Conservation (phyloP, 2,113 vertebrate species). For the Podilymbus podiceps region DNA sequence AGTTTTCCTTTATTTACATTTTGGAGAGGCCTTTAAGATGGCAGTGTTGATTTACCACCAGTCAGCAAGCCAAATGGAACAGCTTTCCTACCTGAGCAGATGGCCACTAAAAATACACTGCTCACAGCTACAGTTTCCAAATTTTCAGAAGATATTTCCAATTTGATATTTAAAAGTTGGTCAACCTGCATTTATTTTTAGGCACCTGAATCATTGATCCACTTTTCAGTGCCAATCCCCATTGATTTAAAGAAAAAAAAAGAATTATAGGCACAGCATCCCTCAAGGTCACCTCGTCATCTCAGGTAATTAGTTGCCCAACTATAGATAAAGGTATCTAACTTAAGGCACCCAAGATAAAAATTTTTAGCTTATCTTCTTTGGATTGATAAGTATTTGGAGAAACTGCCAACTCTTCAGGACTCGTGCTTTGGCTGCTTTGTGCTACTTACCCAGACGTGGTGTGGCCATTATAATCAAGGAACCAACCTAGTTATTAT, state of each 20-base stretch:
- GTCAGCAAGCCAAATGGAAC: background rate
- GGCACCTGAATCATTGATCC: background rate
- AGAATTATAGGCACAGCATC: background rate
- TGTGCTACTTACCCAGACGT: background rate
- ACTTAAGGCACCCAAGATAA: background rate
- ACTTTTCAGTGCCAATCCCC: background rate
- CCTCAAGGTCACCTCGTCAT: background rate
- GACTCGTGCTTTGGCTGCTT: background rate
- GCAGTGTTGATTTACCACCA: background rate
- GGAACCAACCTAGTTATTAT: background rate
- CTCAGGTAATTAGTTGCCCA: background rate
- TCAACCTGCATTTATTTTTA: background rate
- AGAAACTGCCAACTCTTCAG: background rate
- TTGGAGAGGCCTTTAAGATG: background rate
- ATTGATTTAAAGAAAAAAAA: background rate
- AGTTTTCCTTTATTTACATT: conserved; percentile 11
- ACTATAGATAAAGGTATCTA: background rate
- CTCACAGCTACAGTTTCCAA: background rate
- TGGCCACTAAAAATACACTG: background rate
- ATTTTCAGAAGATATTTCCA: background rate
- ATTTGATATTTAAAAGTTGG: background rate
- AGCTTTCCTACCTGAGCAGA: conserved; percentile 43
- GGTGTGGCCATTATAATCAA: background rate
- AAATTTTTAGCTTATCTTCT: background rate
- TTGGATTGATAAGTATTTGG: background rate